Conservation (phyloP, 2,888 invertebrate species). For the Gryllus longicercus region DNA sequence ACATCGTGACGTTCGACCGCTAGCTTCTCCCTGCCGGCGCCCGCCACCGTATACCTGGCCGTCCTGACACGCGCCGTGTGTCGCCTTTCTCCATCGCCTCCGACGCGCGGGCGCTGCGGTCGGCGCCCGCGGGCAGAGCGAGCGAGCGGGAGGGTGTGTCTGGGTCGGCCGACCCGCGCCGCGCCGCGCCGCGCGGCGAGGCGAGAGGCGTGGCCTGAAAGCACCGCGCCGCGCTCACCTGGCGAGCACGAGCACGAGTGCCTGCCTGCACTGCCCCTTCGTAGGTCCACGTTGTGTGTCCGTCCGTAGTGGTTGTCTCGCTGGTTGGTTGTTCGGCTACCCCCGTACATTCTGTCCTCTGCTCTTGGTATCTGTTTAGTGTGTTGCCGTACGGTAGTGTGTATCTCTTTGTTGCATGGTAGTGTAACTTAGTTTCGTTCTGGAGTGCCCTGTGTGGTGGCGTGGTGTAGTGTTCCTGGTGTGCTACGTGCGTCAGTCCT, state of each 20-base stretch:
- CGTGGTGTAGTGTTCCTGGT: too few species aligned
- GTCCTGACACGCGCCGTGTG: too few species aligned
- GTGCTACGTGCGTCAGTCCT: too few species aligned
- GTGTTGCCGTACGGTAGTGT: not conserved
- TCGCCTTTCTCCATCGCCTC: too few species aligned
- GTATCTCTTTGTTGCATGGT: not conserved
- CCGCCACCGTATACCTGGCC: too few species aligned
- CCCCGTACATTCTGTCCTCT: not conserved
- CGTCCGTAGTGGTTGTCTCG: not conserved
- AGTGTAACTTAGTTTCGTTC: not conserved
- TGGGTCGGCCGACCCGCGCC: not conserved
- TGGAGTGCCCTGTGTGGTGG: not conserved
- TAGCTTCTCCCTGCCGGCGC: too few species aligned
- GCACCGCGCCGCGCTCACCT: not conserved
- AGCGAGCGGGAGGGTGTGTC: too few species aligned
- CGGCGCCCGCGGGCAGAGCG: too few species aligned
- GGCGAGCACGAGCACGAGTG: not conserved
- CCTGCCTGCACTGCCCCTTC: not conserved
- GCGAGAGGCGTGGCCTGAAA: slow-evolving; percentile 2
- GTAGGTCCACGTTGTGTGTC: not conserved
- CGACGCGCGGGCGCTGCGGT: too few species aligned
- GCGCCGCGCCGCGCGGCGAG: not conserved
- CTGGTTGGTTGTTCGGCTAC: not conserved
- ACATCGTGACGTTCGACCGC: too few species aligned
- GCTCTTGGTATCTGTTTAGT: not conserved